Evolutionary conservation across 2,888 invertebrate species (phyloP), one percentile per base, ranked within the genome.

Genomic region (Molorchus minor): DNA sequence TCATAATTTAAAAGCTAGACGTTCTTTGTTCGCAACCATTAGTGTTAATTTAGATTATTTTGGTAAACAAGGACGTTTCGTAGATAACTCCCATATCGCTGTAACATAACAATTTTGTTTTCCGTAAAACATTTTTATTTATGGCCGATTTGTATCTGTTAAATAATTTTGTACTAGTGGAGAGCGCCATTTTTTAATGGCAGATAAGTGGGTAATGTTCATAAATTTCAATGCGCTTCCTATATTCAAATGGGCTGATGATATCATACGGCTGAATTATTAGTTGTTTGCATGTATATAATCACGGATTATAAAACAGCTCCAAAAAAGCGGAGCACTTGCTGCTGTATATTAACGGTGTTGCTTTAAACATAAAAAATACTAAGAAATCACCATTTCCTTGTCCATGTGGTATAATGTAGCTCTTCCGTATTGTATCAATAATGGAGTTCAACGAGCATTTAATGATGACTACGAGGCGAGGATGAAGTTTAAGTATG

Each of bases 11-110:
- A 43, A 43, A 43, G 21, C 25, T 43, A 43, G 43, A 43, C 43
- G 25, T 21, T 43, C 43, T 43, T 43, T 46, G 46, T 46, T 16
- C 33, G 10, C 10, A 16, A 21, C 25, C 12, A 25, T 13, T 43
- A 13, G 13, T 25, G 3, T 33, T n/a, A 19, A 17, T 33, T 33
- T 46, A 33, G 30, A 46, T 49, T 49, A 49, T 38, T 38, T 30
- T 19, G 33, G 43, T 38, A 43, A 53, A 53, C 53, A 53, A 53
- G 53, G 53, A 43, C 43, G 10, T 53, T 21, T 53, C 33, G 43
- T 43, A 53, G 53, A 53, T 53, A 53, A 53, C 43, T 41, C 43
- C 43, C 40, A n/a, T 40, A 35, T 15, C 41, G 20, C 41, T 52
- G 29, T 41, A 36, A 40, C 51, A 52, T n/a, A 29, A 7, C 35